Base-by-base conservation (phyloP, 2,797 vertebrate genomes). In the Spondyliosoma cantharus region DNA sequence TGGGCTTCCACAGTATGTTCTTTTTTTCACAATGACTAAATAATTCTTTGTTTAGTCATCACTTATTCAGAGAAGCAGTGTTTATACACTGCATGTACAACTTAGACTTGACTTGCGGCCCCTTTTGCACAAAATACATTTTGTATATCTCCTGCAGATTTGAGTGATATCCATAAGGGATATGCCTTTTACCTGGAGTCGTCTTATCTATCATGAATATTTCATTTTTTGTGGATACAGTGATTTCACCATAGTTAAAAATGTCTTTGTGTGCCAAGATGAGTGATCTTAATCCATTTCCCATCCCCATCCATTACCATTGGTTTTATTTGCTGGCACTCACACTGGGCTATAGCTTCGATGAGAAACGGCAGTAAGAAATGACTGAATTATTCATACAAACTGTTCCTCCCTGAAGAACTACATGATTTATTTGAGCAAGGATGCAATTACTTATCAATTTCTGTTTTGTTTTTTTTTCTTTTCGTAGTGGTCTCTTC, bases 101-200 rank as follows among this genome's bases (percentile, higher is more conserved):
- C 50, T 27, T 20, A 56, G 57, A 89, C 83, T 80, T 84, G 84
- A 88, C 66, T 77, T 71, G 56, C 73, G 81, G 52, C 50, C 73
- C 50, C 42, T 73, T 89, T 90, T 88, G 86, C 88, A 88, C 85
- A 86, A 22, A 52, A 67, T 75, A 37, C n/a, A 53, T 46, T 20
- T 13, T 11, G 37, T 37, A 9, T 9, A 37, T 37, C 37, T 37
- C 37, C 25, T 53, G 32, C 32, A 22, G 45, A 73, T 67, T 66
- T 53, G 3, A 27, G 12, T 54, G 32, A 50, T 45, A 54, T 27
- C 27, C 60, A 22, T 4, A 58, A 46, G 11, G 8, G 5, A 64
- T 32, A 6, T n/a, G 50, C 16, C 3, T 50, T 54, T 68, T n/a
- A 59, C 11, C 9, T 15, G n/a, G n/a, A 70, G 73, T 62, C 25